A percentile compares a stretch with the other conserved stretches of the same genome.
Conservation (phyloP, 1,140 invertebrate genomes). For the Drosophila lacteicornis region DNA sequence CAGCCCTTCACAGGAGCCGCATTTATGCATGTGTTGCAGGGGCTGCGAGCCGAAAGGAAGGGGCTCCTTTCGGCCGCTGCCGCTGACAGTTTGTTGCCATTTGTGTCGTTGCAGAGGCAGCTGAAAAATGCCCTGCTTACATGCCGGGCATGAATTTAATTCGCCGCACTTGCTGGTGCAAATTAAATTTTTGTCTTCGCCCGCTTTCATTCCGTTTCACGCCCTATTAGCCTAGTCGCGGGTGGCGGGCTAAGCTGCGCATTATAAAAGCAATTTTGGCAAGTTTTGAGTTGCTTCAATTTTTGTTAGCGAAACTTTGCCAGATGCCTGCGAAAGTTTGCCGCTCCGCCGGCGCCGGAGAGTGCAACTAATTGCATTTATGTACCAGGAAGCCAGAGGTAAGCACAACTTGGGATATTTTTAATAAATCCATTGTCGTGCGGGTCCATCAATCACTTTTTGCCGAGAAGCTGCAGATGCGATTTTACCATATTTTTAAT, state of each 20-base stretch:
- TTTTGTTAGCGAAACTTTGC: constrained; percentile 62
- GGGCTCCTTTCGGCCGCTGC: constrained; percentile 43
- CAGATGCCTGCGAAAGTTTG: constrained; percentile 52
- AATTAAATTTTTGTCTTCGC: constrained; percentile 38
- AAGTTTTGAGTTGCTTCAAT: constrained; percentile 75
- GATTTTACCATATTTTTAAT: constrained; percentile 1
- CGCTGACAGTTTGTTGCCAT: constrained; percentile 66
- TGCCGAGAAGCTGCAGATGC: neutral
- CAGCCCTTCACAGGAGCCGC: constrained; percentile 24
- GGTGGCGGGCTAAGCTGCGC: constrained; percentile 43
- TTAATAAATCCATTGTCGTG: constrained; percentile 1
- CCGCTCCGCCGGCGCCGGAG: constrained; percentile 1
- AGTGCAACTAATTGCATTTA: constrained; percentile 38
- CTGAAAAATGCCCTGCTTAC: constrained; percentile 59
- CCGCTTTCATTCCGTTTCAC: constrained; percentile 18
- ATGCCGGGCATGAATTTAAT: constrained; percentile 64
- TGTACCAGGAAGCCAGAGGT: neutral
- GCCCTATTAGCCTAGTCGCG: constrained; percentile 58
- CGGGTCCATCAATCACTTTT: constrained; percentile 2
- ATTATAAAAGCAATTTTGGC: constrained; percentile 78
- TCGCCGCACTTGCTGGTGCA: constrained; percentile 38
- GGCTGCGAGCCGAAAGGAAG: neutral
- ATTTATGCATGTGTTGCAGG: constrained; percentile 12
- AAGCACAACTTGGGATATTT: neutral
- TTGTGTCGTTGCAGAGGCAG: constrained; percentile 35